A percentile compares a stretch with the other conserved stretches of the same genome.
phyloP scores from a whole-genome alignment of 2,888 invertebrate species.

The Archaeoteleia sp. region DNA sequence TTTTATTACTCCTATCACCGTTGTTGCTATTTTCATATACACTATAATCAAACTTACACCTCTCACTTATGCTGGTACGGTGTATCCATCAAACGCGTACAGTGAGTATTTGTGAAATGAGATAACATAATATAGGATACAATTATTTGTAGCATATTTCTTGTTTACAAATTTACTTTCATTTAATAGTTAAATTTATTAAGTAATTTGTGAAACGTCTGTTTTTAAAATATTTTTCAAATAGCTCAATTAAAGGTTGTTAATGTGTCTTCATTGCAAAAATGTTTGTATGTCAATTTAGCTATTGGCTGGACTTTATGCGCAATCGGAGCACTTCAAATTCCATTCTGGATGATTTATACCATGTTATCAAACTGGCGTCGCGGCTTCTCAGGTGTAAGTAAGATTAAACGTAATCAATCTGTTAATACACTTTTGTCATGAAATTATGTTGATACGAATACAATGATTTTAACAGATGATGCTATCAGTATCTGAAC shows the following conservation, averaged over 20 bases:
- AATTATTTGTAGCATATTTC: no score
- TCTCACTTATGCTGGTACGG: slow-evolving; percentile 77
- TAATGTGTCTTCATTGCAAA: no score
- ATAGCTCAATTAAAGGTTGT: no score
- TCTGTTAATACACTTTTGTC: slow-evolving; percentile 4
- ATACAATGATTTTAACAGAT: slow-evolving; percentile 58
- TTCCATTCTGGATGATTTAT: slow-evolving; percentile 74
- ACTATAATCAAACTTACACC: slow-evolving; percentile 80
- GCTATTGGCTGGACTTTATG: slow-evolving; percentile 77
- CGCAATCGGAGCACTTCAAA: slow-evolving; percentile 76
- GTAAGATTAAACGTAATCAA: slow-evolving; percentile 10
- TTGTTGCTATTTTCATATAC: slow-evolving; percentile 83
- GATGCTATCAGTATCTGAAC: slow-evolving; percentile 62
- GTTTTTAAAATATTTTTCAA: no score
- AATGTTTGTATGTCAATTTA: no score
- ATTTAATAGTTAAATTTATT: no score
- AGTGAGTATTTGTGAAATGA: no score
- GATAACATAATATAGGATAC: no score
- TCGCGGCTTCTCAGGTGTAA: slow-evolving; percentile 55
- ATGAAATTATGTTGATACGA: slow-evolving; percentile 8
- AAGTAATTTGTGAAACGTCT: no score
- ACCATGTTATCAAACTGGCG: slow-evolving; percentile 62
- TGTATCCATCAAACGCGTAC: slow-evolving; percentile 30
- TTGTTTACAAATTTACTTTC: slow-evolving; percentile 5
- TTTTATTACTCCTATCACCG: slow-evolving; percentile 82